Base-by-base conservation (phyloP, 2,113 vertebrate species). In the Grantiella picta region DNA sequence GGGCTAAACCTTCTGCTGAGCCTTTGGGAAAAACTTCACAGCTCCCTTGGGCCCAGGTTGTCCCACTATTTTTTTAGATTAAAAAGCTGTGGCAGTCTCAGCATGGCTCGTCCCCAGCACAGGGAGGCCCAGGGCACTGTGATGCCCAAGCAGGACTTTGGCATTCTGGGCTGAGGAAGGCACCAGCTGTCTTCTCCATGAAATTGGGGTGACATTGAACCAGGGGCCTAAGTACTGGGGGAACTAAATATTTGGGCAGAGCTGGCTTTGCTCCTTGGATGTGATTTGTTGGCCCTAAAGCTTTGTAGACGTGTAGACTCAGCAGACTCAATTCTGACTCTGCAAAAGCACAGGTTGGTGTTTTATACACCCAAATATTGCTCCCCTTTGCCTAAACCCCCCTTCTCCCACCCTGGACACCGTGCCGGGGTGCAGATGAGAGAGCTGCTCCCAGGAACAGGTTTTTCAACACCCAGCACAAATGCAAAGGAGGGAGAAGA, bases 401-500 rank as follows among this genome's bases (percentile, higher is more conserved):
- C 9, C 28, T 59, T 50, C 49, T 75, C 56, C 73, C 7, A 3
- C n/a, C 73, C 56, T 7, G 10, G 10, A 4, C 66, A 6, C 36
- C 1, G 2, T 29, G 66, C 53, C 2, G 27, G 69, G 63, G 28
- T 27, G 82, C 15, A 19, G 92, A 31, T 7, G 23, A 60, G n/a
- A 57, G 29, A 38, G 2, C 79, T 31, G 94, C 82, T 70, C 79
- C 68, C 76, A 94, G 71, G 52, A 93, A 92, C 12, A 88, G 82
- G 36, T 7, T 82, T 90, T 61, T 16, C 79, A 73, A 81, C 95
- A 90, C 88, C 78, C 85, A 52, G 63, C 45, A 45, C 22, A 13
- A 88, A 88, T 7, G 79, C 92, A 93, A 89, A 92, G 92, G 79
- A 90, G 75, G 86, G 72, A 89, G 68, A 57, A 82, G 89, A 76